Evolutionary conservation across 2,888 invertebrate genomes (phyloP).

Genomic region (Myopa tessellatipennis): DNA sequence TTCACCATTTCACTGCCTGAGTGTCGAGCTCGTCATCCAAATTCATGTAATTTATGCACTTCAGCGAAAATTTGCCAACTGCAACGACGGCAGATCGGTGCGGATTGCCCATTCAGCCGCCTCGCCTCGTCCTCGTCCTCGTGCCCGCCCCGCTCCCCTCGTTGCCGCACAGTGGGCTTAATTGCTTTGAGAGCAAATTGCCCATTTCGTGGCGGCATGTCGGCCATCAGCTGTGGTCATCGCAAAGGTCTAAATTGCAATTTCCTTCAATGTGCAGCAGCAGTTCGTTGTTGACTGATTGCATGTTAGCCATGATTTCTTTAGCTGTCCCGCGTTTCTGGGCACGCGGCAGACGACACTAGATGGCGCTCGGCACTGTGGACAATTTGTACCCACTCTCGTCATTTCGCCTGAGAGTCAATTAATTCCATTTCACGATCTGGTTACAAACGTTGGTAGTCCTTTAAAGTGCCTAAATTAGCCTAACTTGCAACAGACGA

Average conservation of each 20-base stretch:
- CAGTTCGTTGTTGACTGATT: slow-evolving; percentile 26
- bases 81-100: slow-evolving; percentile 3
- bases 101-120: not conserved
- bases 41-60: slow-evolving; percentile 37
- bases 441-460: not conserved
- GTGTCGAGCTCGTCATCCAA: slow-evolving; percentile 7
- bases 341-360: no score
- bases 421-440: slow-evolving; percentile 7
- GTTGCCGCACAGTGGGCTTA: slow-evolving; percentile 21
- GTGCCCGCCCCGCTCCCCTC: not conserved
- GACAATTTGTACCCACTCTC: not conserved
- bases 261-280: slow-evolving; percentile 22
- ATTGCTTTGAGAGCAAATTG: slow-evolving; percentile 37
- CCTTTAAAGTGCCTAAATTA: not conserved
- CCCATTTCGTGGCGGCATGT: slow-evolving; percentile 32
- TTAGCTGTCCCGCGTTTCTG: not conserved
- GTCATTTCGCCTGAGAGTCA: not conserved
- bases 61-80: slow-evolving; percentile 38
- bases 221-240: slow-evolving; percentile 33
- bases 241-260: slow-evolving; percentile 31
- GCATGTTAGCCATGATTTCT: slow-evolving; percentile 22
- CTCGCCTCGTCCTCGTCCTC: not conserved
- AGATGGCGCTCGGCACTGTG: no score
- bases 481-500: not conserved
- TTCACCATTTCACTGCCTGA: not conserved